phyloP scores from a whole-genome alignment of 2,113 vertebrate species.

The Xenopus borealis region DNA sequence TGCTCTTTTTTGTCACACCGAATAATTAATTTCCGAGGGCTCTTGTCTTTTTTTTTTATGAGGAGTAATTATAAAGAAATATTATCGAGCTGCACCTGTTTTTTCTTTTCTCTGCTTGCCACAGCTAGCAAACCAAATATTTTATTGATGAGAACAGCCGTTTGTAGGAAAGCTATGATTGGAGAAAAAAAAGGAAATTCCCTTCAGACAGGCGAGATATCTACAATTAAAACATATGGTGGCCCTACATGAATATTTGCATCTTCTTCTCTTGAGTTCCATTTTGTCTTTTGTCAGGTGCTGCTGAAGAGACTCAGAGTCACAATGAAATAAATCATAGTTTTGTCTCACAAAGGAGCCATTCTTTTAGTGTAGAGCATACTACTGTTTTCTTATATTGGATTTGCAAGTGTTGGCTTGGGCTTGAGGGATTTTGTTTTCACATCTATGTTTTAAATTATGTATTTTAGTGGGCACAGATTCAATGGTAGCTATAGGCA shows the following conservation, averaged over 20 bases:
- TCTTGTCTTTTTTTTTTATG: constrained; percentile 49
- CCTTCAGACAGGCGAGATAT: constrained; percentile 52
- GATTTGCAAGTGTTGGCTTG: background rate
- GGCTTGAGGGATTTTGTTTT: background rate
- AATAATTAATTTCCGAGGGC: constrained; percentile 62
- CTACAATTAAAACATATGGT: constrained; percentile 58
- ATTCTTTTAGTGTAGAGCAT: background rate
- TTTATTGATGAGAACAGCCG: constrained; percentile 65
- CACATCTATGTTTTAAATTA: background rate
- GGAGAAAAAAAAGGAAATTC: constrained; percentile 47
- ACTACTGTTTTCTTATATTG: background rate
- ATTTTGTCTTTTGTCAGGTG: constrained; percentile 41
- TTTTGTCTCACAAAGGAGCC: background rate
- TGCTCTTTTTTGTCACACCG: constrained; percentile 56
- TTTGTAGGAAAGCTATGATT: constrained; percentile 47
- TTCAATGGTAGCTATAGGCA: background rate
- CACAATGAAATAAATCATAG: constrained; percentile 5
- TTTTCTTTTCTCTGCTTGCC: constrained; percentile 50
- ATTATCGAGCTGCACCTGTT: constrained; percentile 63
- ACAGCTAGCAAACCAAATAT: constrained; percentile 59
- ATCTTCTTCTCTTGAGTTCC: constrained; percentile 16
- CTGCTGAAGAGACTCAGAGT: background rate
- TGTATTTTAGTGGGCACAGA: background rate
- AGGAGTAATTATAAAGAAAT: constrained; percentile 77
- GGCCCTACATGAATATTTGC: constrained; percentile 43